Evolutionary conservation across 1,140 invertebrate species (phyloP), one percentile per base, ranked within the genome.

Genomic region (Polyergus mexicanus): DNA sequence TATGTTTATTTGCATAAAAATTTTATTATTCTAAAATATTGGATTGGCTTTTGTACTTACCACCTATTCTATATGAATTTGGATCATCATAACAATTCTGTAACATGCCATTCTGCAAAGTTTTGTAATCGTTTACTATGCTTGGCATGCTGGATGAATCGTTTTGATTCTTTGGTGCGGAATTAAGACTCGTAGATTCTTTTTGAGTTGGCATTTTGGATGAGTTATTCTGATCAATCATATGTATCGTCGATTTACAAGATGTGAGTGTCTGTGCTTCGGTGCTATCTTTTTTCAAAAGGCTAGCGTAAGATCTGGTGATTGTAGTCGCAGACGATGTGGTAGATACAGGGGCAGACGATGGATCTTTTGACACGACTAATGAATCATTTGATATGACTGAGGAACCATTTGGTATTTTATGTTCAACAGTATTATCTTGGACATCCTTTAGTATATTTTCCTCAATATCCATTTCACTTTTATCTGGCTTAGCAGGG

Each of bases 51-150:
- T 51, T 54, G 60, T 85, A 93, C 92, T 95, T 94, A 97, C 97
- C 97, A 94, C 96, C 97, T 95, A 97, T 96, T 86, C 96, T 95
- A 83, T 96, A 96, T 11, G 95, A 96, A 87, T 96, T 95, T 28
- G 96, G 96, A 93, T 97, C 96, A 94, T 96, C 89, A 88, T 94
- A 88, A 92, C 92, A 89, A 63, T 94, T 94, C 62, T 92, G 84
- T 28, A 83, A 62, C 74, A 68, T 38, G 32, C 86, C 86, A 58
- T 60, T 51, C 11, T 87, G 68, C 0, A 78, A 2, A 11, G n/a
- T 66, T 28, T 86, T 89, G 22, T 5, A 72, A 56, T 86, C 66
- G 25, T 51, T 85, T 54, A 47, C 16, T 66, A 51, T 2, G 19
- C 22, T 75, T 62, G 54, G 77, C 28, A 22, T 41, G 19, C 35